phyloP scores from a whole-genome alignment of 2,113 vertebrate species.

The Pangasianodon hypophthalmus region DNA sequence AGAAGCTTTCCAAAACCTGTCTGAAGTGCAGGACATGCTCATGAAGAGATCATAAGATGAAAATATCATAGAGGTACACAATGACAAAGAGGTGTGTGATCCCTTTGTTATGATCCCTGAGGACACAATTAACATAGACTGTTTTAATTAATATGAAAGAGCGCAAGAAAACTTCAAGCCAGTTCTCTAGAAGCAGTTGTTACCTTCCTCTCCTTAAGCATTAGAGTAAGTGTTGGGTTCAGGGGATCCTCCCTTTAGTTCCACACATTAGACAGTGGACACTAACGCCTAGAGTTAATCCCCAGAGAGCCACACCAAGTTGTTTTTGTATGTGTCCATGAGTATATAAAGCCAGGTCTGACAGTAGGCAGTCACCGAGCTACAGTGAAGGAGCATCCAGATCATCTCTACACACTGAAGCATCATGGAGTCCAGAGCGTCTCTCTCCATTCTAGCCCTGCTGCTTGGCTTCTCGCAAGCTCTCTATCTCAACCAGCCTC shows the following conservation, averaged over 20 bases:
- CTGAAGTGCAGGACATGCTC: too few species aligned
- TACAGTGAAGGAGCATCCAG: conserved; percentile 27
- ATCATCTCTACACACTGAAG: conserved; percentile 44
- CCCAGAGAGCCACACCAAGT: background rate
- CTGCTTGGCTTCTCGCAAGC: conserved; percentile 45
- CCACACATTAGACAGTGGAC: conserved; percentile 12
- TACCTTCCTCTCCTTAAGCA: too few species aligned
- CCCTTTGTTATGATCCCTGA: background rate
- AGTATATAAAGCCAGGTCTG: conserved; percentile 10
- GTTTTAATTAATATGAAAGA: too few species aligned
- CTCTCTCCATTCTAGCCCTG: conserved; percentile 44
- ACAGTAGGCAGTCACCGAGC: background rate
- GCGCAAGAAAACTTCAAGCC: too few species aligned
- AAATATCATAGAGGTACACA: background rate
- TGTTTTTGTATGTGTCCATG: background rate
- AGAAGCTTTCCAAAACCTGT: too few species aligned
- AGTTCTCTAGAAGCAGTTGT: too few species aligned
- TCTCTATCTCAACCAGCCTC: background rate
- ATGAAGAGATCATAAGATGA: too few species aligned
- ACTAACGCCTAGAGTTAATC: background rate
- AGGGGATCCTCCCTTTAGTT: background rate
- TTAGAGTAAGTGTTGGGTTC: background rate
- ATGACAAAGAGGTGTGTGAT: conserved; percentile 31
- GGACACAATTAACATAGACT: too few species aligned
- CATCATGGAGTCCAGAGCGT: conserved; percentile 52